Conservation (phyloP, 2,888 invertebrate species). For the Orchesella flavescens region DNA sequence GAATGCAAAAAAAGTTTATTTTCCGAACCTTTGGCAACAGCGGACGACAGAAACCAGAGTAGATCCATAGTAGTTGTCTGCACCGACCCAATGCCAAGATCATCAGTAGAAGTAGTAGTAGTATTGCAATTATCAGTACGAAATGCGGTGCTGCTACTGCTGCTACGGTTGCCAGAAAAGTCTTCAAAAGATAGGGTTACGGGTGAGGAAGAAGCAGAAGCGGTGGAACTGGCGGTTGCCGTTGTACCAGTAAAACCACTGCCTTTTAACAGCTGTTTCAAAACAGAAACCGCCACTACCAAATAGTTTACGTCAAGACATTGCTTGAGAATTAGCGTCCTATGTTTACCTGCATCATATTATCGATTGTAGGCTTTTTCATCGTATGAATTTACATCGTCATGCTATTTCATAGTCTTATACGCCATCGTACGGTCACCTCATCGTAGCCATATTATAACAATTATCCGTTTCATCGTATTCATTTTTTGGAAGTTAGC, state of each 20-base stretch:
- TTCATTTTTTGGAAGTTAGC: too few species aligned
- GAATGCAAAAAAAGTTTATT: not conserved
- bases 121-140: not conserved
- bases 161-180: not conserved
- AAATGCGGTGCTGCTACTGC: not conserved
- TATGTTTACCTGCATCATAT: constrained; percentile 35
- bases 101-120: not conserved
- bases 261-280: constrained; percentile 51
- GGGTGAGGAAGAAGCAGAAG: constrained; percentile 1
- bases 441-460: too few species aligned
- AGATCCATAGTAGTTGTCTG: constrained; percentile 42
- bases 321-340: constrained; percentile 45
- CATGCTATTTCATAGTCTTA: too few species aligned
- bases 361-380: too few species aligned
- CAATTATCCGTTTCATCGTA: too few species aligned
- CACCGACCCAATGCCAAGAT: constrained; percentile 48
- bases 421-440: too few species aligned
- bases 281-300: constrained; percentile 39
- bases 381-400: too few species aligned
- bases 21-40: constrained; percentile 67
- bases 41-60: constrained; percentile 67
- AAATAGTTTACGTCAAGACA: constrained; percentile 50
- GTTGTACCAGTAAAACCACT: not conserved
- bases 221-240: not conserved
- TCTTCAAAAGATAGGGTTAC: not conserved